Base-by-base conservation (phyloP, 1,140 invertebrate genomes). In the Akabosia matsudoensis region DNA sequence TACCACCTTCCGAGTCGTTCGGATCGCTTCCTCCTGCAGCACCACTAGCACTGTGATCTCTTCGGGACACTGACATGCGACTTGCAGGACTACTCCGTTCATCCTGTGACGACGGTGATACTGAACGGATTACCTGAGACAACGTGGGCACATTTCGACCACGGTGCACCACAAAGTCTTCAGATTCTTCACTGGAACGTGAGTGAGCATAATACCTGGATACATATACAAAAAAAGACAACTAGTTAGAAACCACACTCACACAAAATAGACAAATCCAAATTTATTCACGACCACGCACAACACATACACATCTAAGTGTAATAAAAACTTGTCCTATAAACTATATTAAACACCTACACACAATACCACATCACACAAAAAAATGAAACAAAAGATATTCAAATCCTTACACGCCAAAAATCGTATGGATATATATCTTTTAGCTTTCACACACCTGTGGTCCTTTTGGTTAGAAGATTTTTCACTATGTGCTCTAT, bases 101-200 rank as follows among this genome's bases (percentile, higher is more conserved):
- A 74, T 81, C 80, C 33, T 81, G 80, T 0, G 80, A 81, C 18
- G 83, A 78, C 84, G 87, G 83, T 85, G 87, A 82, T 83, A 84
- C 82, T 28, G 74, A 78, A 82, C 76, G 90, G 87, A 75, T 90
- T 2, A 83, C 82, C 74, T 81, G 91, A 82, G 89, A 90, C 70
- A 95, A 85, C 33, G 93, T 95, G 56, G 93, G 91, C 76, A 94
- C 89, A 56, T 89, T 91, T 82, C 89, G 88, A 61, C 90, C 90
- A 80, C 91, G 88, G 85, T 94, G 93, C 56, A 94, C 92, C 10
- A 93, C 90, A 84, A 93, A 95, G 64, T 90, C 90, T 70, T 92
- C 91, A n/a, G 80, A 81, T 26, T 81, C 80, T 74, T 81, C 80
- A 52, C 76, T 78, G 26, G 76, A 77, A 52, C 76, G 73, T 31